Evolutionary conservation across 2,888 invertebrate genomes (phyloP).

Genomic region (Aricia artaxerxes): DNA sequence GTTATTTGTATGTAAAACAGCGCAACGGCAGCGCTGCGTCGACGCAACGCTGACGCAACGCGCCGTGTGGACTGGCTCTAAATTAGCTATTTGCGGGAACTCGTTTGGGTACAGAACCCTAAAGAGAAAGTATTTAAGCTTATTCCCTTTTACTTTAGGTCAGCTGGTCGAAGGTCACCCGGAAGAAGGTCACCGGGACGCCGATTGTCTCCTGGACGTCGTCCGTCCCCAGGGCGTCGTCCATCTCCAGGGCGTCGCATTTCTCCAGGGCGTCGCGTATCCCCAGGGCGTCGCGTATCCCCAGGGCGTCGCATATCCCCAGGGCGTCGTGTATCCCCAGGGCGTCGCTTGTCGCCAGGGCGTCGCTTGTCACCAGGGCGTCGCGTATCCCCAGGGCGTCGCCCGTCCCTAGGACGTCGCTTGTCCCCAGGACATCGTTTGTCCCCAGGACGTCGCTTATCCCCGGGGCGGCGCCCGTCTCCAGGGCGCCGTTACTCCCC

Average conservation of each 20-base stretch:
- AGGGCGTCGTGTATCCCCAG: conserved; percentile 36
- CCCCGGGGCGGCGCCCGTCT: conserved; percentile 37
- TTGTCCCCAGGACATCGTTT: conserved; percentile 41
- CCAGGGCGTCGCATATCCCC: conserved; percentile 31
- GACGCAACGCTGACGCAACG: no score
- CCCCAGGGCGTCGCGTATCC: conserved; percentile 45
- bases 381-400: conserved; percentile 40
- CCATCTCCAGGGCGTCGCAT: conserved; percentile 47
- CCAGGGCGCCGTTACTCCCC: conserved; percentile 24
- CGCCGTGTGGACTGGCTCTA: no score
- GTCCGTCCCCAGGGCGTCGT: conserved; percentile 35
- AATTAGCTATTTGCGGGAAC: no score
- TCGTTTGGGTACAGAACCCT: no score
- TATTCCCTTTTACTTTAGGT: background rate
- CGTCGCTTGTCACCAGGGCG: conserved; percentile 38
- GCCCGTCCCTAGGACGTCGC: conserved; percentile 38
- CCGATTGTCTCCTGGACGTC: conserved; percentile 37
- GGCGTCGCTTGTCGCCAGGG: conserved; percentile 40
- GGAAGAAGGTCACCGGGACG: conserved; percentile 38
- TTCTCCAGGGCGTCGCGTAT: conserved; percentile 71
- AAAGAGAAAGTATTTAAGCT: no score
- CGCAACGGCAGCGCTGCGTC: no score
- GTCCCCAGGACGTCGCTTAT: conserved; percentile 31
- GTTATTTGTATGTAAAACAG: no score
- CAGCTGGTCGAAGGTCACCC: conserved; percentile 35